A percentile compares a stretch with the other conserved stretches of the same genome.
These are phyloP conservation scores for Loxodonta africana DNA, from an alignment of 2,113 vertebrate species.

Conservation along the genomic window DNA sequence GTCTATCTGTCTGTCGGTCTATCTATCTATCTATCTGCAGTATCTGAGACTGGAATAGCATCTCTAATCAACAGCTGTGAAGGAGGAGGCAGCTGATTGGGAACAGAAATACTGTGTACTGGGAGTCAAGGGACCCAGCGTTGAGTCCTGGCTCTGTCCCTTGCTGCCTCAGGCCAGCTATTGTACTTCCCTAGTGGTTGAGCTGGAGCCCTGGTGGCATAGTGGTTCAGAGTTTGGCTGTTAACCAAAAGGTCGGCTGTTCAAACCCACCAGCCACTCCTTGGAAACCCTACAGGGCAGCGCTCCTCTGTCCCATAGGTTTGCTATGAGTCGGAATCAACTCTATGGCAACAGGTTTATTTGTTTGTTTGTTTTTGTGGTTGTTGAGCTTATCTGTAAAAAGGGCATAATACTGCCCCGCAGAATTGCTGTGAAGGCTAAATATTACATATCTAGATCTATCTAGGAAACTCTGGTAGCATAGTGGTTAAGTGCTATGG, in stretches of 20 bases:
- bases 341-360: no score
- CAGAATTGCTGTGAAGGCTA: not conserved
- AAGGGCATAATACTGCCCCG: not conserved
- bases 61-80: constrained; percentile 57
- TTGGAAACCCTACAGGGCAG: no score
- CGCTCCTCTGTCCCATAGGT: no score
- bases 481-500: no score
- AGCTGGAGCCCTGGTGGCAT: no score
- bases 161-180: not conserved
- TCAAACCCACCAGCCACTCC: no score
- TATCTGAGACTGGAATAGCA: constrained; percentile 41
- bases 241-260: no score
- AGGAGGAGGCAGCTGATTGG: not conserved
- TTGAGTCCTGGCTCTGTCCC: not conserved
- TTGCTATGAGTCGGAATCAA: no score
- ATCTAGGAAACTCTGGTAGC: no score
- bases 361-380: no score
- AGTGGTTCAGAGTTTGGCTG: no score
- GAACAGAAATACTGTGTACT: not conserved
- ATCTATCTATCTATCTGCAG: not conserved
- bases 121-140: not conserved
- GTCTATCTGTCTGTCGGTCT: not conserved
- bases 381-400: no score
- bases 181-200: not conserved
- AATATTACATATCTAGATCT: not conserved